Conservation (phyloP, 2,797 vertebrate species). For the Adrianichthys oophorus region DNA sequence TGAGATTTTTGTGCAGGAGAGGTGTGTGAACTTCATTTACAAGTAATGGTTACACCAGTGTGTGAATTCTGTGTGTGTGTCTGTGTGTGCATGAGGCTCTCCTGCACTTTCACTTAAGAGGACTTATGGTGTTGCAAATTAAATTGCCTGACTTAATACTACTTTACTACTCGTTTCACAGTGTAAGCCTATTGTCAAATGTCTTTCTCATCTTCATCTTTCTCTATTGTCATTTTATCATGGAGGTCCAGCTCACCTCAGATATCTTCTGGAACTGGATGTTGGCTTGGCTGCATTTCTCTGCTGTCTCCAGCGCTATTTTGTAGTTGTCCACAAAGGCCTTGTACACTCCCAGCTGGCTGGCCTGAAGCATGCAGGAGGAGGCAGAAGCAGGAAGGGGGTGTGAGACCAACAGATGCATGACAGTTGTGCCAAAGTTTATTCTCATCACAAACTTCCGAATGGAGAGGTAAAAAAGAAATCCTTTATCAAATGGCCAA, state of each 20-base stretch:
- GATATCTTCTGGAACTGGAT: conserved; percentile 96
- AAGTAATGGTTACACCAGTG: no score
- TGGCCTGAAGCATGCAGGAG: conserved; percentile 80
- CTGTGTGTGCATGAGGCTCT: not conserved
- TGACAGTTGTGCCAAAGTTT: conserved; percentile 1
- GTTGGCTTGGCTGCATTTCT: conserved; percentile 96
- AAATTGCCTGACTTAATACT: no score
- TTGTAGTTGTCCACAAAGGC: conserved; percentile 99
- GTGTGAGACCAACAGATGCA: not conserved
- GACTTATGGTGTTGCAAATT: not conserved
- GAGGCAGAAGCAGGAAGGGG: not conserved
- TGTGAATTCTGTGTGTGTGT: no score
- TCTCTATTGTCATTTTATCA: not conserved
- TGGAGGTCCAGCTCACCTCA: conserved; percentile 79
- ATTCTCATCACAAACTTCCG: conserved; percentile 8
- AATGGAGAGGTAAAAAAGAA: conserved; percentile 3
- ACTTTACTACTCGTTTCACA: no score
- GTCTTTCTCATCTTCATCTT: not conserved
- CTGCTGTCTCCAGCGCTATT: conserved; percentile 89
- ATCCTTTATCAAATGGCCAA: conserved; percentile 11
- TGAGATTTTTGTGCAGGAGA: no score
- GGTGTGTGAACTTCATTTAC: no score
- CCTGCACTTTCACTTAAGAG: not conserved
- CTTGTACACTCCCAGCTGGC: conserved; percentile 95
- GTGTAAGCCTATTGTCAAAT: no score